These are phyloP conservation scores for Cryptocheilus praepositus DNA, from an alignment of 2,888 invertebrate species.

Conservation along the genomic window DNA sequence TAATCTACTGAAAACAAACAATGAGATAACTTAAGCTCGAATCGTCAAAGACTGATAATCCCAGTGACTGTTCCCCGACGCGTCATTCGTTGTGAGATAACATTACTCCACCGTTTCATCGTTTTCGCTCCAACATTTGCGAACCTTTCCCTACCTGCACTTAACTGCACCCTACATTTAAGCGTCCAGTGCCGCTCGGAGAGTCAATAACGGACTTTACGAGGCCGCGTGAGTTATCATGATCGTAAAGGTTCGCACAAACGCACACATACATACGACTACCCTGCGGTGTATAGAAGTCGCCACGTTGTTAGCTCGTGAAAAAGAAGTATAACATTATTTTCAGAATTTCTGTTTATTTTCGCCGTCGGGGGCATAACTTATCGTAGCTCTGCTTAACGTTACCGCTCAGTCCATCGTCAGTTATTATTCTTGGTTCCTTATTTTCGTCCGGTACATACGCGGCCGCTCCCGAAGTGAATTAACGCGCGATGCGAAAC, in stretches of 20 bases:
- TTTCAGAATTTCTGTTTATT: constrained; percentile 5
- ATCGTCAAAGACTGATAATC: too few relatives aligned
- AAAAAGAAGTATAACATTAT: constrained; percentile 4
- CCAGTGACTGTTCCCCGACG: too few relatives aligned
- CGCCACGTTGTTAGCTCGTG: neutral
- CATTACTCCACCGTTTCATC: too few relatives aligned
- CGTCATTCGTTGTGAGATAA: too few relatives aligned
- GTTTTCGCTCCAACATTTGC: too few relatives aligned
- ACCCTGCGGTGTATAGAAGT: neutral
- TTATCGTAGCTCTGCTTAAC: constrained; percentile 49
- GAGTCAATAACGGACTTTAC: constrained; percentile 7
- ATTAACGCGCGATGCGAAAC: neutral
- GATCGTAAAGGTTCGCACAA: constrained; percentile 6
- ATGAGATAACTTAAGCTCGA: too few relatives aligned
- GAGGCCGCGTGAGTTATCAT: constrained; percentile 1
- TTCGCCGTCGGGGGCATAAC: constrained; percentile 12
- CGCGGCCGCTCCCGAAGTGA: constrained; percentile 16
- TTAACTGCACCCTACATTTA: too few relatives aligned
- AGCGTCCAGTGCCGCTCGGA: too few relatives aligned
- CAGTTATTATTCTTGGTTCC: constrained; percentile 57
- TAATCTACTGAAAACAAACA: too few relatives aligned
- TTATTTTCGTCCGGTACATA: constrained; percentile 46
- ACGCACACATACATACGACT: too few relatives aligned
- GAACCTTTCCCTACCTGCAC: too few relatives aligned
- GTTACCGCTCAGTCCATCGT: constrained; percentile 43